Evolutionary conservation across 2,113 vertebrate genomes (phyloP).

Genomic region (Zosterops hypoxanthus): DNA sequence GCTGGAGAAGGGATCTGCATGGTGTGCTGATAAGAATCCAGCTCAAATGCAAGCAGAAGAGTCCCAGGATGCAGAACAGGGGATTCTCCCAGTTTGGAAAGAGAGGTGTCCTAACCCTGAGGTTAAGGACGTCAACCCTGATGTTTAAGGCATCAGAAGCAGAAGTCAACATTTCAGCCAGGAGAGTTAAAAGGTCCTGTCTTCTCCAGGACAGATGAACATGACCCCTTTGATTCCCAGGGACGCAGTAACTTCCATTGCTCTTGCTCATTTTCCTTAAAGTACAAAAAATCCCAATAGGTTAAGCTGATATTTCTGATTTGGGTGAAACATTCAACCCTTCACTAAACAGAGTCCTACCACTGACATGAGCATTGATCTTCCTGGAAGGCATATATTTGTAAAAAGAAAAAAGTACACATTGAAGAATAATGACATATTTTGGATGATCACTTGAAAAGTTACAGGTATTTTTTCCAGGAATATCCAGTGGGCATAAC

Average conservation of each 20-base stretch:
- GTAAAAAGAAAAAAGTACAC: not conserved
- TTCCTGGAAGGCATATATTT: not conserved
- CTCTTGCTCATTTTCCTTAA: not conserved
- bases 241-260: not conserved
- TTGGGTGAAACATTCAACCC: not conserved
- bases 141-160: not conserved
- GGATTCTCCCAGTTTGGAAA: not conserved
- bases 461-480: not conserved
- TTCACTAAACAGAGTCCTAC: not conserved
- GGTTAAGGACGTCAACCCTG: not conserved
- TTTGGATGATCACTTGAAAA: not conserved
- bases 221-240: not conserved
- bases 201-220: not conserved
- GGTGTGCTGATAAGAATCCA: not conserved
- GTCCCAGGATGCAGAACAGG: not conserved
- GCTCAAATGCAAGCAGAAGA: not conserved
- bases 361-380: not conserved
- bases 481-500: not conserved
- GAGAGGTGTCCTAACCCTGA: not conserved
- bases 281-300: not conserved
- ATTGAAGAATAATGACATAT: not conserved
- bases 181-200: not conserved
- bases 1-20: not conserved
- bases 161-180: accelerated
- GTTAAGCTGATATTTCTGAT: not conserved